These are phyloP conservation scores for Watsonalla cultraria DNA, from an alignment of 2,888 invertebrate genomes.

Conservation along the genomic window DNA sequence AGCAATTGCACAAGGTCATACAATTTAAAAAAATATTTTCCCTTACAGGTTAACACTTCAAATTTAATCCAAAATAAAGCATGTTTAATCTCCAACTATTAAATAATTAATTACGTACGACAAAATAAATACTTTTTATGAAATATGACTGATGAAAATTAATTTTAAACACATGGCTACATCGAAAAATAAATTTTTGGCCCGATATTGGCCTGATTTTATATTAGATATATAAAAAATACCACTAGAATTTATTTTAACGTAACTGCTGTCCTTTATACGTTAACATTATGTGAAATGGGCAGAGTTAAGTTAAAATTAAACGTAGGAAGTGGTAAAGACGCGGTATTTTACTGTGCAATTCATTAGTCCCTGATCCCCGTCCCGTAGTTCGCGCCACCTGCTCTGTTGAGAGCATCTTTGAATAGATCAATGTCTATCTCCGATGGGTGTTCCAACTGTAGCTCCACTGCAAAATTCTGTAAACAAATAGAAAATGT, in stretches of 20 bases:
- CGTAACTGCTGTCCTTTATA: conserved; percentile 2
- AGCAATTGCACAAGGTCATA: conserved; percentile 46
- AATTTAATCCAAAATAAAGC: conserved; percentile 35
- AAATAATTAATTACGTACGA: conserved; percentile 20
- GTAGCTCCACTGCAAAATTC: conserved; percentile 89
- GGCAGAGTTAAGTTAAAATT: conserved; percentile 21
- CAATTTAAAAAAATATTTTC: conserved; percentile 28
- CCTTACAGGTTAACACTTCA: conserved; percentile 20
- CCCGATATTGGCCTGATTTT: conserved; percentile 25
- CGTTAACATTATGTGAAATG: background rate
- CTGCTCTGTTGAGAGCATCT: conserved; percentile 84
- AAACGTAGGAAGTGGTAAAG: conserved; percentile 28
- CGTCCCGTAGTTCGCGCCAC: conserved; percentile 90
- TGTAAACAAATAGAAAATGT: conserved; percentile 52
- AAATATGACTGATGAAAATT: conserved; percentile 3
- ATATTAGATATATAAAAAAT: conserved; percentile 21
- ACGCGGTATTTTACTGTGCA: conserved; percentile 34
- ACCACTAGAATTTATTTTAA: conserved; percentile 24
- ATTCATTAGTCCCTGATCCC: conserved; percentile 83
- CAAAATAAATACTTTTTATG: conserved; percentile 1
- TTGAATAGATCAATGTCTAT: conserved; percentile 84
- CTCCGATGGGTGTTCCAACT: conserved; percentile 83
- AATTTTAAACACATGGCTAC: conserved; percentile 14
- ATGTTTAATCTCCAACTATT: conserved; percentile 36
- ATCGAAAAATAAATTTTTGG: conserved; percentile 26